phyloP scores from a whole-genome alignment of 2,113 vertebrate genomes.

The Solea solea region DNA sequence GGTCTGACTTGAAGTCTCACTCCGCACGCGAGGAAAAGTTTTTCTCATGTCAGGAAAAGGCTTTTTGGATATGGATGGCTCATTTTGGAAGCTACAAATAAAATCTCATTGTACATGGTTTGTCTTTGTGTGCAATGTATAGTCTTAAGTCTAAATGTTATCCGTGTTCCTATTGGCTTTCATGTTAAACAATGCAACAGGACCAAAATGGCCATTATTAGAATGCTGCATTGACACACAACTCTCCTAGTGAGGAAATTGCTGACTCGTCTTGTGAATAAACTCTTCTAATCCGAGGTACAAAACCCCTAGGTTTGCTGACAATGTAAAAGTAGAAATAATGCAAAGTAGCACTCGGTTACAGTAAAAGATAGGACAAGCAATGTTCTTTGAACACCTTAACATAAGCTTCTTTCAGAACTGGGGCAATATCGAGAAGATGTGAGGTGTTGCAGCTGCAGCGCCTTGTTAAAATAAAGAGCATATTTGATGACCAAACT shows the following conservation, averaged over 20 bases:
- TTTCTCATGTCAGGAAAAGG: slow-evolving; percentile 6
- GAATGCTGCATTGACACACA: slow-evolving; percentile 1
- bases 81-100: neutral
- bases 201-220: neutral
- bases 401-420: neutral
- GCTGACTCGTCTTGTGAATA: slow-evolving; percentile 13
- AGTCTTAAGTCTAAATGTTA: neutral
- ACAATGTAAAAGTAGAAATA: slow-evolving; percentile 6
- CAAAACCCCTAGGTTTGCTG: neutral
- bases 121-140: neutral
- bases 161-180: neutral
- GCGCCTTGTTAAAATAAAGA: no score
- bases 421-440: no score
- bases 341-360: slow-evolving; percentile 1
- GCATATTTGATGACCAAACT: no score
- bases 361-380: neutral
- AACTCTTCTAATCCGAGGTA: slow-evolving; percentile 9
- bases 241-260: neutral
- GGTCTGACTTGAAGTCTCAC: slow-evolving; percentile 1
- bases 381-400: neutral
- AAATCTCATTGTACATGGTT: neutral
- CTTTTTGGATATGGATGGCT: no score
- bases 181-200: neutral
- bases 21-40: slow-evolving; percentile 17
- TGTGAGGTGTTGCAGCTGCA: no score